phyloP scores from a whole-genome alignment of 2,113 vertebrate genomes.

The Sylvilagus bachmani region DNA sequence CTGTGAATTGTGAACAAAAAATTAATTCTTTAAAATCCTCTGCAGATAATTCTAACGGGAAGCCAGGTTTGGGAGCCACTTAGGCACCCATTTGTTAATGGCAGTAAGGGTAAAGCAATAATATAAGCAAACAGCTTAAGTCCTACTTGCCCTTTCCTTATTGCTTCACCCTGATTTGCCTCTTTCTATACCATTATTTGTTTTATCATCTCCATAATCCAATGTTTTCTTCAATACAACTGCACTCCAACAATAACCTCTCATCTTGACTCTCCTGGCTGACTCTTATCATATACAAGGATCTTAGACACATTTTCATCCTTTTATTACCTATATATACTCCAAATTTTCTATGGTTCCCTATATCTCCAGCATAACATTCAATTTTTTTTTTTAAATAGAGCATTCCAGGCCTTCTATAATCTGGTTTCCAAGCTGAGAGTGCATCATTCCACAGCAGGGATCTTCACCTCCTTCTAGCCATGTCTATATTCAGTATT shows the following conservation, averaged over 20 bases:
- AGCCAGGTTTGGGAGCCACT: not conserved
- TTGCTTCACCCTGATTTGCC: not conserved
- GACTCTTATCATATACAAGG: not conserved
- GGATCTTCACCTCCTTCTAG: not conserved
- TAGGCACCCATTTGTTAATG: not conserved
- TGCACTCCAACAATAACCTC: not conserved
- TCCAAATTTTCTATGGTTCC: not conserved
- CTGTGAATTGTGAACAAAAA: too few species aligned
- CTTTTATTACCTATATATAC: not conserved
- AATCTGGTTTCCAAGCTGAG: constrained; percentile 10
- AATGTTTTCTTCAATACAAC: not conserved
- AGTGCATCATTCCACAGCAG: not conserved
- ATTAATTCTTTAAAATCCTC: not conserved
- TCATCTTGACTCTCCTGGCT: not conserved
- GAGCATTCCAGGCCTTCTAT: not conserved
- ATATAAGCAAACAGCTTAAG: not conserved
- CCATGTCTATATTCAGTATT: not conserved
- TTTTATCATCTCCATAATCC: not conserved
- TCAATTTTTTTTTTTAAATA: constrained; percentile 24
- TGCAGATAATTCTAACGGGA: not conserved
- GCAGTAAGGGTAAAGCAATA: not conserved
- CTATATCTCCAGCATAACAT: constrained; percentile 1
- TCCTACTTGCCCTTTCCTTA: not conserved
- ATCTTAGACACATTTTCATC: not conserved
- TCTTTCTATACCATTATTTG: not conserved